Evolutionary conservation across 2,113 vertebrate genomes (phyloP), one percentile per base, ranked within the genome.

Genomic region (Meriones unguiculatus): DNA sequence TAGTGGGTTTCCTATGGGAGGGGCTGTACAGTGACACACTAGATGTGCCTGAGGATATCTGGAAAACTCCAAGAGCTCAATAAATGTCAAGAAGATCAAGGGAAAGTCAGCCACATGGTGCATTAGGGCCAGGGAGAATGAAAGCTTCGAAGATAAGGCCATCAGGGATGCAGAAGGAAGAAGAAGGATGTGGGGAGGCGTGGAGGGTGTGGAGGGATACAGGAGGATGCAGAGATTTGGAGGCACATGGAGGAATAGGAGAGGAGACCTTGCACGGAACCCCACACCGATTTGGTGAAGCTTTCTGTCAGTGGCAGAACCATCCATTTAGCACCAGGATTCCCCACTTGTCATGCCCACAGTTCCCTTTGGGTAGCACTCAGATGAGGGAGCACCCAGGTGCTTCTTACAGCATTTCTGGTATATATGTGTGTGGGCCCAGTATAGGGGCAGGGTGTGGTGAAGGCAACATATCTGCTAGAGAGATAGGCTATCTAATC

Each of bases 351-450:
- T 78, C 30, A 78, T 41, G 32, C 62, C 3, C 0, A 3, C 38
- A 35, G 25, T 62, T 25, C 22, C 14, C n/a, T 35, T 67, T 38
- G 65, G 28, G 38, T n/a, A 10, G n/a, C 59, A 64, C 59, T 32
- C 0, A 0, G 25, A 41, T 0, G 25, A 1, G 7, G 65, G 41
- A 0, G 24, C 8, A 0, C 13, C 30, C 0, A 1, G 14, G 10
- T 38, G 57, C 54, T 65, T 14, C 38, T 24, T 3, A 46, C 7
- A 52, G 5, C 0, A 0, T 41, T 24, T 35, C 54, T 11, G 80
- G 5, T 0, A 10, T 59, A 15, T 22, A 35, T 59, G 65, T 28
- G 46, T 6, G 64, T 0, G 54, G 5, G 30, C 1, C 50, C 5
- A 57, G 3, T 0, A 7, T 18, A 7, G 17, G 0, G 59, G 4